Evolutionary conservation across 2,113 vertebrate genomes (phyloP).

Genomic region (Triplophysa tibetana): DNA sequence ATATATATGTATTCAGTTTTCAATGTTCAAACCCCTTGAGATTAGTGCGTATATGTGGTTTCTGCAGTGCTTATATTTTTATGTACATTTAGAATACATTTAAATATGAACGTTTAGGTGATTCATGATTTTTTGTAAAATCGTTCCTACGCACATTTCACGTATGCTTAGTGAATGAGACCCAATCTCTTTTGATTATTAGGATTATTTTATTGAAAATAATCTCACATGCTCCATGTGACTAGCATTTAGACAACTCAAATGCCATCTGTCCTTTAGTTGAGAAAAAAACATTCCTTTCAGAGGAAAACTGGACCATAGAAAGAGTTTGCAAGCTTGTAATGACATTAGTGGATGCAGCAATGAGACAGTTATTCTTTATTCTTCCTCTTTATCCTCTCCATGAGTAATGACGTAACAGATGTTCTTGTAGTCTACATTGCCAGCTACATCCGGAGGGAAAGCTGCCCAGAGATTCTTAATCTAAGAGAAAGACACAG

Average conservation of each 20-base stretch:
- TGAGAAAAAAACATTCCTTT: constrained; percentile 44
- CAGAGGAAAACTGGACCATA: constrained; percentile 39
- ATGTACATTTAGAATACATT: too few species aligned
- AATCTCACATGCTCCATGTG: constrained; percentile 64
- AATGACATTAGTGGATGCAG: neutral
- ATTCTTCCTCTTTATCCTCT: constrained; percentile 77
- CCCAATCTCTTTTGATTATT: constrained; percentile 41
- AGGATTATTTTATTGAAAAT: constrained; percentile 69
- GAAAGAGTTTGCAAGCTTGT: constrained; percentile 46
- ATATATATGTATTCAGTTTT: neutral
- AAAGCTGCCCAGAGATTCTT: constrained; percentile 82
- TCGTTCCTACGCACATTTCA: neutral
- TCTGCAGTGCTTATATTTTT: neutral
- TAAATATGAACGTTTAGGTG: too few species aligned
- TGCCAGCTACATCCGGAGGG: constrained; percentile 79
- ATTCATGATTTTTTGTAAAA: neutral
- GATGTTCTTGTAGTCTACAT: constrained; percentile 92
- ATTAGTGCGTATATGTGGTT: neutral
- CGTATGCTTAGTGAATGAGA: too few species aligned
- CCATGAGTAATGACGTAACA: constrained; percentile 94
- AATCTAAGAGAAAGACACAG: constrained; percentile 63
- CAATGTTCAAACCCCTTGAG: too few species aligned
- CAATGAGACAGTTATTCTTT: constrained; percentile 38
- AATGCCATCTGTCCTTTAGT: constrained; percentile 33
- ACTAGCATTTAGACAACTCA: constrained; percentile 58